Percentiles rank a stretch among this genome's conserved stretches.
phyloP scores from a whole-genome alignment of 2,888 invertebrate species.

The Cephus rjabovi region DNA sequence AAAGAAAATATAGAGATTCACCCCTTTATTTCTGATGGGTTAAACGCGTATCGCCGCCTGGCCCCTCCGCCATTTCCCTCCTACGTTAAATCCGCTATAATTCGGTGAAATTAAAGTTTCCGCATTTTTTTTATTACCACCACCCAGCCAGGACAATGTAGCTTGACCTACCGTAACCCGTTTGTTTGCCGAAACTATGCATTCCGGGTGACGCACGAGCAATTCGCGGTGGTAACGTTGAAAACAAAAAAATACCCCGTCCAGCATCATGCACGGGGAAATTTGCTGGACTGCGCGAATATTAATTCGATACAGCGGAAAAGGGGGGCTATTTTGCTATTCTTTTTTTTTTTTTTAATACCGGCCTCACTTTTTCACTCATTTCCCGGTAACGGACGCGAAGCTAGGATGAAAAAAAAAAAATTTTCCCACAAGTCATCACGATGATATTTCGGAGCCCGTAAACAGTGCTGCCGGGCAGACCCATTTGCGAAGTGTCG shows the following conservation, averaged over 20 bases:
- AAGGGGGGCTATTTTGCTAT: not conserved
- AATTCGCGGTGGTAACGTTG: constrained; percentile 23
- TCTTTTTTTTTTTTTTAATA: not conserved
- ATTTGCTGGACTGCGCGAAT: not conserved
- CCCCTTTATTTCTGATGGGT: too few relatives aligned
- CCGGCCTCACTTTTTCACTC: not conserved
- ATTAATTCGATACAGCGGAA: not conserved
- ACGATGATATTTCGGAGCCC: too few relatives aligned
- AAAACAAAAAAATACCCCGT: not conserved
- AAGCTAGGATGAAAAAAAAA: too few relatives aligned
- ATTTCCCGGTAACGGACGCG: too few relatives aligned
- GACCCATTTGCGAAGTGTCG: too few relatives aligned
- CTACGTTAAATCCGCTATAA: not conserved
- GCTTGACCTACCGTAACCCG: constrained; percentile 1
- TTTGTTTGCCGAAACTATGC: constrained; percentile 9
- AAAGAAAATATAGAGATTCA: too few relatives aligned
- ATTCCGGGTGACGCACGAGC: constrained; percentile 22
- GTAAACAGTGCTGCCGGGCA: too few relatives aligned
- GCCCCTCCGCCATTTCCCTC: too few relatives aligned
- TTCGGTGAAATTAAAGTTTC: constrained; percentile 1
- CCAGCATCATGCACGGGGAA: not conserved
- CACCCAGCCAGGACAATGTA: not conserved
- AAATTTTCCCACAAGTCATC: too few relatives aligned
- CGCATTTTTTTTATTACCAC: not conserved
- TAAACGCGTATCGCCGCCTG: too few relatives aligned